Conservation (phyloP, 2,797 vertebrate genomes). For the Crax fasciolata region DNA sequence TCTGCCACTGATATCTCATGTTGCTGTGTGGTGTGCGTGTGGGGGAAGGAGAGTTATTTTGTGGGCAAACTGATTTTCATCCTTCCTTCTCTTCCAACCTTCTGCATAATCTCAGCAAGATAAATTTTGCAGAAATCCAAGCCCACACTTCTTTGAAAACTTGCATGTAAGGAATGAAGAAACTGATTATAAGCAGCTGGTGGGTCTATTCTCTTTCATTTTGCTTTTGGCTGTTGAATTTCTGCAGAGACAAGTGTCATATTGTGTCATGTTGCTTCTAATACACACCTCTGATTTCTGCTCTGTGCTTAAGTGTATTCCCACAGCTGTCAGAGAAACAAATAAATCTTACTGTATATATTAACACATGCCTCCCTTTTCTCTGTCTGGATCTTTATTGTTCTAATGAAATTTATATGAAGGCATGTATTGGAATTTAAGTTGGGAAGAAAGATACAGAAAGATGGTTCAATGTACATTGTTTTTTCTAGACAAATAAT, state of each 20-base stretch:
- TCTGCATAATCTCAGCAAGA: slow-evolving; percentile 4
- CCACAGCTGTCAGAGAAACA: neutral
- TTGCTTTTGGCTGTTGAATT: slow-evolving; percentile 34
- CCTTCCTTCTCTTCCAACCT: slow-evolving; percentile 12
- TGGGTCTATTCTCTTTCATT: slow-evolving; percentile 22
- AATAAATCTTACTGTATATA: neutral
- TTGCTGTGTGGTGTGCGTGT: neutral
- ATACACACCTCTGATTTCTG: neutral
- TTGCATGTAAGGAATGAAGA: neutral
- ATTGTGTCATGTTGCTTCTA: neutral
- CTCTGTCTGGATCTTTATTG: neutral
- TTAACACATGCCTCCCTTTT: neutral
- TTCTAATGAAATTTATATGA: slow-evolving; percentile 1
- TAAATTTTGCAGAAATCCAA: neutral
- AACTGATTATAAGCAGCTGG: neutral
- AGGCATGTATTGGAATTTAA: neutral
- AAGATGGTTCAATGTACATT: neutral
- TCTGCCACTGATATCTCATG: slow-evolving; percentile 29
- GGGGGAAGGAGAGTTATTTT: neutral
- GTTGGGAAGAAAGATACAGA: neutral
- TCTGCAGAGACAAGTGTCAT: neutral
- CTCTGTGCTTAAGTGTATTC: neutral
- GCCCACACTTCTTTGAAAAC: neutral
- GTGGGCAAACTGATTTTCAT: neutral
- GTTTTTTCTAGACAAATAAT: neutral